Evolutionary conservation across 1,140 invertebrate species (phyloP).

Genomic region (Pogonognathellus flavescens): DNA sequence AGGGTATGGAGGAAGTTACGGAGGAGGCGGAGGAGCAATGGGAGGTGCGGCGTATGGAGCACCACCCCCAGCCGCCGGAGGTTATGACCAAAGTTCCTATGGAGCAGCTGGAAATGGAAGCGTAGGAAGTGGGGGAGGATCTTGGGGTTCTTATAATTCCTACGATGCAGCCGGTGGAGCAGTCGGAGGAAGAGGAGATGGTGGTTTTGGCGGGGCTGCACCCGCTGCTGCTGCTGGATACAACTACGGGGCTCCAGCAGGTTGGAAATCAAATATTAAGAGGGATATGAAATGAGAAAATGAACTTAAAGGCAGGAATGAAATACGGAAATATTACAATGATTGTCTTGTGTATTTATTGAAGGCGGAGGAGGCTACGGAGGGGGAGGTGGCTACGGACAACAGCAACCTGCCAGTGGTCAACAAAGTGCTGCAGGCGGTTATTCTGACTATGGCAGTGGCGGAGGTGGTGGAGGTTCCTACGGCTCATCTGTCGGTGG

Average conservation of each 20-base stretch:
- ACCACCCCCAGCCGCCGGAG: background rate
- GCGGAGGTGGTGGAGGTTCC: constrained; percentile 15
- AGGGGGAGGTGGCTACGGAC: constrained; percentile 58
- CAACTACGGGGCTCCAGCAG: background rate
- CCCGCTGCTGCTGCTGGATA: background rate
- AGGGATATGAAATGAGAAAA: too few relatives aligned
- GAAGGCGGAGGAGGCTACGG: constrained; percentile 47
- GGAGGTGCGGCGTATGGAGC: constrained; percentile 11
- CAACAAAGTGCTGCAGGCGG: constrained; percentile 54
- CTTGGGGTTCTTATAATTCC: constrained; percentile 47
- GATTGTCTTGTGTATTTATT: background rate
- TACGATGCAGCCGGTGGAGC: constrained; percentile 52
- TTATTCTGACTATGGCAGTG: constrained; percentile 62
- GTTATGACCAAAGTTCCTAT: constrained; percentile 44
- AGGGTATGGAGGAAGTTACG: constrained; percentile 55
- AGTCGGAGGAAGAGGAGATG: constrained; percentile 13
- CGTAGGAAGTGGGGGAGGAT: constrained; percentile 26
- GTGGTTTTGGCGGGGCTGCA: constrained; percentile 15
- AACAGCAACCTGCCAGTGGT: constrained; percentile 55
- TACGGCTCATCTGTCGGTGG: background rate
- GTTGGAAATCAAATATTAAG: constrained; percentile 13
- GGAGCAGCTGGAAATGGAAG: constrained; percentile 50
- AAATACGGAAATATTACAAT: too few relatives aligned
- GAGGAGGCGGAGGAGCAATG: constrained; percentile 51
- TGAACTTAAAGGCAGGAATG: too few relatives aligned